Evolutionary conservation across 37 sponge, comb jelly and placozoan species (phyloP).

Genomic region (Ianthella basta): DNA sequence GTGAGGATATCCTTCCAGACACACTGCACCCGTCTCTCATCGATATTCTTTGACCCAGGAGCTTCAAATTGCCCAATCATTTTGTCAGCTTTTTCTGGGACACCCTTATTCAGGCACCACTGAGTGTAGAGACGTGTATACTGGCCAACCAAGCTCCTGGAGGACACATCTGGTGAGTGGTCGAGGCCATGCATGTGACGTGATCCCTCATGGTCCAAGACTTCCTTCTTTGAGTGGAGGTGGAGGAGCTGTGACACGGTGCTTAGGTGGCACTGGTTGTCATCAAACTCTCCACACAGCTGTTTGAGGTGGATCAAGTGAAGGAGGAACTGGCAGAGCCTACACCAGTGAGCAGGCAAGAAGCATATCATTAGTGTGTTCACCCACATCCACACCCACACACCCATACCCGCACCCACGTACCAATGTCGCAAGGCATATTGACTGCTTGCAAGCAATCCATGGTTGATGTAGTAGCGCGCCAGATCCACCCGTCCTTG

Average conservation of each 20-base stretch:
- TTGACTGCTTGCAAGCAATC: not conserved
- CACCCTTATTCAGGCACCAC: no score
- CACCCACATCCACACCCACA: not conserved
- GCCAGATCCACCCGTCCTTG: not conserved
- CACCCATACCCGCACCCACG: not conserved
- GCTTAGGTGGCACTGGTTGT: not conserved
- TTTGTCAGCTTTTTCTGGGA: no score
- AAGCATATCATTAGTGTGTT: no score
- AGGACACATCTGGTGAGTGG: no score
- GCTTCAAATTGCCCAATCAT: no score
- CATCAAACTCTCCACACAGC: not conserved
- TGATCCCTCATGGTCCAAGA: no score
- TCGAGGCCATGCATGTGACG: no score
- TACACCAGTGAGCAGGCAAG: not conserved
- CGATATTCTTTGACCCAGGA: no score
- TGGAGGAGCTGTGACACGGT: not conserved
- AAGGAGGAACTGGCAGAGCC: not conserved
- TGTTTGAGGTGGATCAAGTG: not conserved
- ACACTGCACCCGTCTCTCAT: no score
- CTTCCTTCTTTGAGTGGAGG: not conserved
- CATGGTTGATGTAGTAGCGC: constrained; percentile 2
- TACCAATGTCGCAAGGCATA: constrained; percentile 11
- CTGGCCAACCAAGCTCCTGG: no score
- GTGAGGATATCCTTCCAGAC: no score
- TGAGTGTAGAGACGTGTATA: no score